Evolutionary conservation across 2,113 vertebrate genomes (phyloP), one percentile per base, ranked within the genome.

Genomic region (Forbesichthys papilliferus): DNA sequence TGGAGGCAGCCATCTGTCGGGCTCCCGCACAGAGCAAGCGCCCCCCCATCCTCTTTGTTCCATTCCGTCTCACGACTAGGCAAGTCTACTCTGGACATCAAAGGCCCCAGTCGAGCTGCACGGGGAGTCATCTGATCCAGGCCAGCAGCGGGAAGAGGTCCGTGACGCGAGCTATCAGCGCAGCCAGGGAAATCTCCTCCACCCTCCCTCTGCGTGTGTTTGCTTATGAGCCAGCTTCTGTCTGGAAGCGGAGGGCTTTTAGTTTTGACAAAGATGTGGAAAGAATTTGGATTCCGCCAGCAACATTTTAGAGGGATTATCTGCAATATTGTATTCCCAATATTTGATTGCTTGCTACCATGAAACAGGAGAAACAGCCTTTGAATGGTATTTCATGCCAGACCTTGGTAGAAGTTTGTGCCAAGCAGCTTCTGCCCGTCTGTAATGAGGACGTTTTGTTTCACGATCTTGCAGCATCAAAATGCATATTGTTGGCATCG

Each of bases 61-160:
- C 79, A 71, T 78, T 80, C 77, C 70, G 73, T 69, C 78, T 64
- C 84, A 78, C 27, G 51, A 55, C 79, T 75, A 58, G 82, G 79
- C 80, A 85, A 78, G 85, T 84, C 79, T 27, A 33, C 80, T 82
- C 66, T 33, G 74, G 69, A 75, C 84, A 90, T 89, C 83, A 90
- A 86, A 90, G 80, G 69, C 70, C 61, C 64, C 42, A 7, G 62
- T 34, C 66, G 68, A 77, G 77, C 73, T 69, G 69, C 71, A 66
- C 75, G 66, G 77, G 59, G 65, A 78, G 88, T 86, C 87, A 92
- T 84, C 73, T 88, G 88, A 91, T 89, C 84, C 83, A 78, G 77
- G 20, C 68, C 60, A 86, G 80, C 77, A 81, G 78, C 84, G 84
- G 80, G 85, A 86, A 84, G 81, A 77, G 67, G 81, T 81, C 82